Base-by-base conservation (phyloP, 2,888 invertebrate genomes). In the Boloria euphrosyne region DNA sequence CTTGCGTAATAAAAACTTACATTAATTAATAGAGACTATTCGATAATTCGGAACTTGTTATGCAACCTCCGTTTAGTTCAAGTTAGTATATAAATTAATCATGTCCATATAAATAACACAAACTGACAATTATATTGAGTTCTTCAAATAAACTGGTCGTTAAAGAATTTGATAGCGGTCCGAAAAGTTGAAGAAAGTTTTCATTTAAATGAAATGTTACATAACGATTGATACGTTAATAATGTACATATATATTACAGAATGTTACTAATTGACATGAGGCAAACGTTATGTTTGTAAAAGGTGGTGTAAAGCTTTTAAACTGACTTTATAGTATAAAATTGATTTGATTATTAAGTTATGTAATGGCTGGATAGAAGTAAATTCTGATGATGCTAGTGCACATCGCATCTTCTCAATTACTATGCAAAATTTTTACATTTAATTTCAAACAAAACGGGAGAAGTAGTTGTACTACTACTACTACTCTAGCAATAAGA, bases 101-200 rank as follows among this genome's bases (percentile, higher is more conserved):
- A 71, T 50, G 70, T 68, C 69, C 67, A 66, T 69, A 60, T 64
- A 70, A 73, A 71, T 68, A 68, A 71, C 71, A 54, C 57, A 14
- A 44, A 55, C 71, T 72, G 65, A 69, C 69, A 71, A 71, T 71
- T 69, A 59, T 53, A 69, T 69, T 69, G 65, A 67, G 52, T 66
- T 66, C 57, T 65, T 58, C 62, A 65, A 68, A 70, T 67, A 54
- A 62, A 61, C 63, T 31, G 46, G 50, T 61, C 59, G 59, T 52
- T 49, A 31, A 22, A 14, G 43, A 38, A 38, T 50, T 61, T 22
- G 46, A 57, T 57, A 13, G 46, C 57, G 57, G 22, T 57, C n/a
- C 57, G 46, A 16, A 22, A 55, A 43, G 57, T 46, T 14, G 22
- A 57, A 27, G 57, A 57, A 57, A 57, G 44, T 57, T 46, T 57